Base-by-base conservation (phyloP, 2,113 vertebrate species). In the Galeopterus variegatus region DNA sequence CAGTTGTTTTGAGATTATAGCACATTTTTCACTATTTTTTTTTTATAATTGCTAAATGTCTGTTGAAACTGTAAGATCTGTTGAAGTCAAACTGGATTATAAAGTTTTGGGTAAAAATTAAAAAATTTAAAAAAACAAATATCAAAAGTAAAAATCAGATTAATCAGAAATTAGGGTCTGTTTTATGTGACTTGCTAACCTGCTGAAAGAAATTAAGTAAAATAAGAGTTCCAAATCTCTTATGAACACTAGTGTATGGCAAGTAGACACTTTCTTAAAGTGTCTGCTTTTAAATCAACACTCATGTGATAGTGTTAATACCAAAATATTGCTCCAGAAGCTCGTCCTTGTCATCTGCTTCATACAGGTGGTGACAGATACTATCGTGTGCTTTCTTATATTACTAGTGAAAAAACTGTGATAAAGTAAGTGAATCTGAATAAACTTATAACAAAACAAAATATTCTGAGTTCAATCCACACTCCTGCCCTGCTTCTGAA, bases 131-230 rank as follows among this genome's bases (percentile, higher is more conserved):
- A 21, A 41, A 77, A 62, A 62, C 33, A 36, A 1, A 36, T 2
- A 62, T 23, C 7, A 85, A 95, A 72, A 92, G 21, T 41, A 95
- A 95, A 94, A 80, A 50, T 87, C 28, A 72, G 26, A n/a, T 89
- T 88, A 87, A 87, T 72, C 80, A 85, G 41, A 95, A 75, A 81
- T 86, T 33, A 72, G 36, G 62, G 26, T 91, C 6, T 83, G 15
- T 48, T 92, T 76, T 80, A 18, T 18, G 48, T 81, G 36, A 31
- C 11, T 96, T 79, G 3, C 45, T 95, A 92, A 84, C 13, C 10
- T 65, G 31, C 31, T 90, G 41, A 82, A 91, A 93, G 10, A 76
- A 3, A 70, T 18, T 70, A 81, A 69, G 10, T 64, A 86, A 92
- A 83, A 50, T 15, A 69, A 45, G 11, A 72, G 41, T 75, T 84